phyloP scores from a whole-genome alignment of 2,797 vertebrate species.

The Ctenopoma kingsleyae region DNA sequence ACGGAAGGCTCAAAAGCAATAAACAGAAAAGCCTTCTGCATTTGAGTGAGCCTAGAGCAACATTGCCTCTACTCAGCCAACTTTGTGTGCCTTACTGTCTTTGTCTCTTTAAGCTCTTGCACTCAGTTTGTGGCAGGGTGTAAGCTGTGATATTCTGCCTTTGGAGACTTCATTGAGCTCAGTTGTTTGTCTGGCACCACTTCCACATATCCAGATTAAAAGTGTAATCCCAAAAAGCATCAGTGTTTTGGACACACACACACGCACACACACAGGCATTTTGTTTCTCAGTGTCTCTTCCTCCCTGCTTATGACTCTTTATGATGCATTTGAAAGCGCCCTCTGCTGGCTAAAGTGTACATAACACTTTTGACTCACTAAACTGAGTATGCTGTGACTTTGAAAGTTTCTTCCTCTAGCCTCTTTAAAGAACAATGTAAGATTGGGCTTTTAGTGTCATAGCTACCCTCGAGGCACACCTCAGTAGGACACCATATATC shows the following conservation, averaged over 20 bases:
- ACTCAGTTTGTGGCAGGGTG: conserved; percentile 45
- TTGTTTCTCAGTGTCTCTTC: conserved; percentile 22
- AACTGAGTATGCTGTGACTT: conserved; percentile 44
- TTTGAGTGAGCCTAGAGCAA: background rate
- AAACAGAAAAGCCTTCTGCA: conserved; percentile 13
- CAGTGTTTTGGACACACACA: conserved; percentile 61
- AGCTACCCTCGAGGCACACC: conserved; percentile 41
- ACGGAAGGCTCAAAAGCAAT: background rate
- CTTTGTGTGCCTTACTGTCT: conserved; percentile 12
- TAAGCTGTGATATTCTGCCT: conserved; percentile 61
- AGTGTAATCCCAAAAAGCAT: conserved; percentile 68
- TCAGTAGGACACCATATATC: conserved; percentile 62
- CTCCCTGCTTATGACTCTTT: conserved; percentile 12
- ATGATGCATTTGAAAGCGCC: conserved; percentile 51
- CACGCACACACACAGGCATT: conserved; percentile 39
- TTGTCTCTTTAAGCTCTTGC: conserved; percentile 52
- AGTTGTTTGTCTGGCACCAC: conserved; percentile 52
- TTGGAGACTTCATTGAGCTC: conserved; percentile 45
- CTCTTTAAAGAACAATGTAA: conserved; percentile 45
- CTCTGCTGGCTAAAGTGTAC: conserved; percentile 66
- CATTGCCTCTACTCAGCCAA: conserved; percentile 3
- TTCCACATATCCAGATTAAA: conserved; percentile 70
- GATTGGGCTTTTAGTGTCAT: conserved; percentile 67
- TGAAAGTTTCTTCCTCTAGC: conserved; percentile 34
- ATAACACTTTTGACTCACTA: conserved; percentile 17